These are phyloP conservation scores for Teleogryllus occipitalis DNA, from an alignment of 1,140 invertebrate species.

Conservation along the genomic window DNA sequence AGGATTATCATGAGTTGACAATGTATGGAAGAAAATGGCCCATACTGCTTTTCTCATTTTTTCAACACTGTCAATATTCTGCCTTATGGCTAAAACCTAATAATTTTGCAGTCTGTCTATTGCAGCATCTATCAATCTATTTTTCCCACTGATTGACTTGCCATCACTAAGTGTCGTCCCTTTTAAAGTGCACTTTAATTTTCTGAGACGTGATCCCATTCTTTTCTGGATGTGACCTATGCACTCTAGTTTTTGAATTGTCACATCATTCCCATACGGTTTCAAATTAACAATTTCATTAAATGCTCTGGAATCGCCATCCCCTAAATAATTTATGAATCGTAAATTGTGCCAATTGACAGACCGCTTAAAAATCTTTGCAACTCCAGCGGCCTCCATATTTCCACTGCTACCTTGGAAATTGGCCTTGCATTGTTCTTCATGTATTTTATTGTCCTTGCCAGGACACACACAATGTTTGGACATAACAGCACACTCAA, in stretches of 20 bases:
- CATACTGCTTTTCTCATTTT: constrained; percentile 24
- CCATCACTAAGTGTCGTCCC: constrained; percentile 14
- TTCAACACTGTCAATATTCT: constrained; percentile 22
- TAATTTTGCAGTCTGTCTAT: constrained; percentile 24
- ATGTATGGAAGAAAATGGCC: constrained; percentile 24
- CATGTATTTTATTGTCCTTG: constrained; percentile 13
- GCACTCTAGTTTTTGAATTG: constrained; percentile 25
- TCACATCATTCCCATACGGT: constrained; percentile 23
- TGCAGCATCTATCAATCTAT: constrained; percentile 20
- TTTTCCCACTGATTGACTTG: constrained; percentile 18
- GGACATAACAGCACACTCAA: constrained; percentile 22
- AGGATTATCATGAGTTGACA: constrained; percentile 25
- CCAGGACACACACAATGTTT: constrained; percentile 24
- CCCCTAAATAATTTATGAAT: constrained; percentile 26
- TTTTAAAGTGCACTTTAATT: constrained; percentile 11
- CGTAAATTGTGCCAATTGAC: constrained; percentile 17
- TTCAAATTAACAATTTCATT: constrained; percentile 19
- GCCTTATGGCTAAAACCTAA: constrained; percentile 25
- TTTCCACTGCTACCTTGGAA: constrained; percentile 21
- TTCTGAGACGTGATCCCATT: constrained; percentile 20
- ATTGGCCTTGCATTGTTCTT: constrained; percentile 20
- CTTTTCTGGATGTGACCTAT: constrained; percentile 25
- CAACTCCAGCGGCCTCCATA: constrained; percentile 25
- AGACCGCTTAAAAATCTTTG: constrained; percentile 24
- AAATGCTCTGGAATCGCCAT: constrained; percentile 25